Percentiles rank a stretch among this genome's conserved stretches.
These are phyloP conservation scores for Salvelinus fontinalis DNA, from an alignment of 2,113 vertebrate genomes.

Conservation along the genomic window DNA sequence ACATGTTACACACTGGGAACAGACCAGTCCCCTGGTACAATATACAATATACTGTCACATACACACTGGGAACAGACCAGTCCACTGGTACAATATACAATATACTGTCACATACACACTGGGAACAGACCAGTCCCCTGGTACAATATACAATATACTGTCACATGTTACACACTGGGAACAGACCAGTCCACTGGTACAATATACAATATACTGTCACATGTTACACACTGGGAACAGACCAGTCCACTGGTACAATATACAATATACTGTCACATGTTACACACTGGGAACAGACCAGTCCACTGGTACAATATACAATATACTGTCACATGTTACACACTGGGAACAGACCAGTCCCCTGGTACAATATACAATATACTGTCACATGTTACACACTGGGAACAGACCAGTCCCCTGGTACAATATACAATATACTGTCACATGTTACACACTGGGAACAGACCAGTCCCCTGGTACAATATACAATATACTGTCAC, in stretches of 20 bases:
- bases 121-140: conserved; percentile 21
- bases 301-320: not conserved
- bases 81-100: not conserved
- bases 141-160: not conserved
- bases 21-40: conserved; percentile 8
- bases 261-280: not conserved
- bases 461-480: conserved; percentile 12
- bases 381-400: not conserved
- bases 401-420: conserved; percentile 21
- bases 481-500: not conserved
- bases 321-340: not conserved
- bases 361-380: not conserved
- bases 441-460: not conserved
- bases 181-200: conserved; percentile 12
- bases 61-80: conserved; percentile 19
- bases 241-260: conserved; percentile 3
- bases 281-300: conserved; percentile 19
- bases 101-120: not conserved
- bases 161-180: not conserved
- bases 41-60: not conserved
- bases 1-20: not conserved
- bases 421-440: not conserved
- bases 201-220: not conserved
- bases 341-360: conserved; percentile 23
- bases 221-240: conserved; percentile 6